Percentiles rank a stretch among this genome's conserved stretches.
phyloP scores from a whole-genome alignment of 2,113 vertebrate species.

The Limanda limanda region DNA sequence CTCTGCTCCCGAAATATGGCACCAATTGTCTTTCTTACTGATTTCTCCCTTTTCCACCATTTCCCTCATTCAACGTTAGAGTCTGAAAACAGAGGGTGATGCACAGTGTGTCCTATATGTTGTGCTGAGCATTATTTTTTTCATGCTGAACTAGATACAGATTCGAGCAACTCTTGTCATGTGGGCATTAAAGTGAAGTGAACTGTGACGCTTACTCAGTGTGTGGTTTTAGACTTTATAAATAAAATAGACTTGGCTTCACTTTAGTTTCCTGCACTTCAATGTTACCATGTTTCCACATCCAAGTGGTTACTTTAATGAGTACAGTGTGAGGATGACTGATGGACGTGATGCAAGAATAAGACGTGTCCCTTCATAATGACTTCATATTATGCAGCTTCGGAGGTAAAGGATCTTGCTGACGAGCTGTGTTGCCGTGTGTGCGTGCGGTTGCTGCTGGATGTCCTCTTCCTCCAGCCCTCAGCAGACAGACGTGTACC shows the following conservation, averaged over 20 bases:
- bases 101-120: not conserved
- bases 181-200: not conserved
- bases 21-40: not conserved
- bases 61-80: not conserved
- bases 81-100: not conserved
- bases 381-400: not conserved
- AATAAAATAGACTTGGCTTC: constrained; percentile 6
- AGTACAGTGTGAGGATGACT: not conserved
- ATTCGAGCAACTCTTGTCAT: not conserved
- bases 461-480: constrained; percentile 20
- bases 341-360: not conserved
- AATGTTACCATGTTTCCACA: not conserved
- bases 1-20: not conserved
- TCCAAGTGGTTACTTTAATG: not conserved
- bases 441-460: constrained; percentile 18
- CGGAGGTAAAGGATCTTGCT: not conserved
- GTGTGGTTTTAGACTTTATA: not conserved
- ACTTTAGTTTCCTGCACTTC: not conserved
- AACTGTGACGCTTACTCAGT: not conserved
- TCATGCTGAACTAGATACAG: not conserved
- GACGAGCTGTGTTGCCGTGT: not conserved
- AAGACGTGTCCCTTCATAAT: not conserved
- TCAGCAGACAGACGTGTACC: constrained; percentile 31
- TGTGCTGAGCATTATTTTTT: not conserved
- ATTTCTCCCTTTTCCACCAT: not conserved